Evolutionary conservation across 2,797 vertebrate species (phyloP), one percentile per base, ranked within the genome.

Genomic region (Garrulus glandarius): DNA sequence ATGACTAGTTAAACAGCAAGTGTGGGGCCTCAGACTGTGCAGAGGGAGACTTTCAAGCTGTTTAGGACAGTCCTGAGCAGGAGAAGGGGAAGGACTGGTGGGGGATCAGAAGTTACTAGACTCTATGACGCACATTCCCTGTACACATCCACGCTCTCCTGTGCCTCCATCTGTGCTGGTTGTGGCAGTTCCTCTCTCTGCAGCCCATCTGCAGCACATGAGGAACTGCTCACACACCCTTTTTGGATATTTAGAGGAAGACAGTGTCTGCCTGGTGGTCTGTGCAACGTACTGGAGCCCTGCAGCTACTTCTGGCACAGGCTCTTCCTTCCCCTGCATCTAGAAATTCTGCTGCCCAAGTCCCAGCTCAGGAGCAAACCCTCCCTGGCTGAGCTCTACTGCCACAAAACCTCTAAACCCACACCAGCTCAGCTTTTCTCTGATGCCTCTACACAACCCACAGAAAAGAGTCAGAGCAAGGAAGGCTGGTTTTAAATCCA

Each of bases 161-260:
- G 5, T 1, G 0, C 11, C 23, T 70, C 34, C 34, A 56, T 53
- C 41, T 72, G 34, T 0, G 4, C 23, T 29, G 10, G 3, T 2
- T 1, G 3, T 39, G 18, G 34, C n/a, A 81, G 80, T 81, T 95
- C 81, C 81, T 89, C 75, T 81, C 60, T 89, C 46, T 0, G 0
- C 22, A 74, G 47, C 13, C 77, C 87, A 84, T 95, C 89, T 91
- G 84, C 41, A 12, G 15, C 50, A 46, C 46, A 69, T 53, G 61
- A 89, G 67, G 78, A 93, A 93, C 34, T 71, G 44, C 55, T 79
- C 30, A 65, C 1, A 0, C 67, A 72, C 49, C 17, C 7, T 76
- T 91, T 71, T n/a, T 5, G 22, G 43, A 46, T 36, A 53, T 64
- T 70, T 82, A 84, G 34, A 71, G 84, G 87, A 91, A 95, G 50